Percentiles rank a stretch among this genome's conserved stretches.
Evolutionary conservation across 2,797 vertebrate genomes (phyloP).

Genomic region (Diglossa cyanea): DNA sequence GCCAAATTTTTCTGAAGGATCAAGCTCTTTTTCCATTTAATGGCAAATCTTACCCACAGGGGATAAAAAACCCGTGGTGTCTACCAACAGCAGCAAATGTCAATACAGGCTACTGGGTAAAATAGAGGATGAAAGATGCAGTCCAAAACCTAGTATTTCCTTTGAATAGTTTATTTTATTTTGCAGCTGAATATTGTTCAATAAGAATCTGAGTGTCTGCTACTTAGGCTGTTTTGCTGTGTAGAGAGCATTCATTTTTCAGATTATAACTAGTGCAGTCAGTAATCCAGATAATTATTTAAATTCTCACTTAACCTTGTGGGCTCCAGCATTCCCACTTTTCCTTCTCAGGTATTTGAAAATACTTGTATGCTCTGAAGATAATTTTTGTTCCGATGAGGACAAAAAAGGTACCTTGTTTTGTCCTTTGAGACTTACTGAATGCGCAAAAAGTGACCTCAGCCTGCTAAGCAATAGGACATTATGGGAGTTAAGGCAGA

Average conservation of each 20-base stretch:
- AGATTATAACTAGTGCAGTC: background rate
- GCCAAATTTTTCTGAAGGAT: background rate
- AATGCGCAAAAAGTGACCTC: background rate
- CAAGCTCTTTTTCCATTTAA: background rate
- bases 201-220: background rate
- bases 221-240: background rate
- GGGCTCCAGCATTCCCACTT: background rate
- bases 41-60: background rate
- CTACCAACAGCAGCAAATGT: background rate
- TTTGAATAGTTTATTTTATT: background rate
- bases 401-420: background rate
- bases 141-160: background rate
- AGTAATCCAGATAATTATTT: background rate
- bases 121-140: background rate
- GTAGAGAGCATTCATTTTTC: background rate
- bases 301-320: background rate
- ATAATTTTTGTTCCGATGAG: background rate
- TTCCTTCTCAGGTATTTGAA: background rate
- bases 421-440: background rate
- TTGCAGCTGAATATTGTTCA: background rate
- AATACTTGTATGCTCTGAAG: background rate
- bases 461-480: background rate
- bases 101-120: background rate
- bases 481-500: background rate
- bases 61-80: background rate